Evolutionary conservation across 2,888 invertebrate genomes (phyloP), one percentile per base, ranked within the genome.

Genomic region (Trachelus troglodyta): DNA sequence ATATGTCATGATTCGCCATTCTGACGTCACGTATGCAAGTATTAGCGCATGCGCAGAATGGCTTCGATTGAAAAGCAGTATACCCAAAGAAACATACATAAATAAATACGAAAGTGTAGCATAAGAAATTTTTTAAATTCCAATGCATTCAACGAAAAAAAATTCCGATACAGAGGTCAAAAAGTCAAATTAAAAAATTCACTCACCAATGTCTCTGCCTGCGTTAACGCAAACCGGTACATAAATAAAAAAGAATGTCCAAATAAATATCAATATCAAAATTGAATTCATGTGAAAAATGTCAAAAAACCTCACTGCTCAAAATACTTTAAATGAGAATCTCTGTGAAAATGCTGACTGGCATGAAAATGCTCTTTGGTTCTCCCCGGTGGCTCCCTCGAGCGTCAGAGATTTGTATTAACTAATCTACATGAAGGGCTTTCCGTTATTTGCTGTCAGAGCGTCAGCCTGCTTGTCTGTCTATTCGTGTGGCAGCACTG

Each of bases 361-460:
- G 2, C 71, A 34, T 11, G 33, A 34, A 71, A 34, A 31, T 31
- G 9, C 71, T 31, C 9, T 71, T 23, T 31, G 69, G 71, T 74
- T 74, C 74, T 34, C 74, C 11, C 37, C 74, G 23, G 74, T 15
- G 71, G 75, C 71, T 75, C 74, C 75, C 77, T 37, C 56, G 77
- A 69, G 77, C 30, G 77, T 69, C 77, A 31, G 40, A 77, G 77
- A 77, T 77, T 77, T 75, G 77, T 75, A 75, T 75, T 75, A 75
- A 77, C 77, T 75, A 77, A 77, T 77, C 75, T 71, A 40, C 75
- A 77, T 77, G 69, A 40, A 77, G 37, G 75, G 77, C 23, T 23
- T 56, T 56, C 23, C 56, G 56, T 56, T 56, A 56, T 56, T 56
- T 56, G 56, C 23, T 23, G 56, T 23, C 56, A 23, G 56, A 2